These are phyloP conservation scores for Cephus spinipes DNA, from an alignment of 2,888 invertebrate species.

Conservation along the genomic window DNA sequence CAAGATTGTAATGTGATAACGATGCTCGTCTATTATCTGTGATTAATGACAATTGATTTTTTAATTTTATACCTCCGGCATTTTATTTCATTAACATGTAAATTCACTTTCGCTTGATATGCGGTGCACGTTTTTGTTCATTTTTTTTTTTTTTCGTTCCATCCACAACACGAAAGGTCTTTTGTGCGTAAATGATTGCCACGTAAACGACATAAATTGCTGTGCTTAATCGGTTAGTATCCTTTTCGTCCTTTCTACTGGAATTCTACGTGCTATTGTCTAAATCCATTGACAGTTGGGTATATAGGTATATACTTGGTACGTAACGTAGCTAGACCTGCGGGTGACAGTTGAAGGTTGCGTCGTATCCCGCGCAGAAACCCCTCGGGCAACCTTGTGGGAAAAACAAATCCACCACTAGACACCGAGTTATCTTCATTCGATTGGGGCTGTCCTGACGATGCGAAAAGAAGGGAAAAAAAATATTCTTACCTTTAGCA, in stretches of 20 bases:
- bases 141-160: not conserved
- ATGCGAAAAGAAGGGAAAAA: not conserved
- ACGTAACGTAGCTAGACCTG: not conserved
- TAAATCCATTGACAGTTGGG: not conserved
- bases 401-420: not conserved
- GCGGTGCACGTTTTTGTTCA: not conserved
- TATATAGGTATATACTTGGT: not conserved
- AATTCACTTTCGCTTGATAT: not conserved
- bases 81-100: not conserved
- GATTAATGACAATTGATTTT: not conserved
- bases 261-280: not conserved
- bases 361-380: not conserved
- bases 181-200: not conserved
- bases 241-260: not conserved
- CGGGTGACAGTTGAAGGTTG: not conserved
- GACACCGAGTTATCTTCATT: not conserved
- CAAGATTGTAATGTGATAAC: not conserved
- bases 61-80: not conserved
- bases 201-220: not conserved
- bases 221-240: not conserved
- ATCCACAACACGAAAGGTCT: not conserved
- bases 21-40: not conserved
- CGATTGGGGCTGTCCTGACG: not conserved
- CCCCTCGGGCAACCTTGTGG: not conserved
- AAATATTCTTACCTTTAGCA: not conserved